These are phyloP conservation scores for Incurvaria masculella DNA, from an alignment of 2,888 invertebrate genomes.

Conservation along the genomic window DNA sequence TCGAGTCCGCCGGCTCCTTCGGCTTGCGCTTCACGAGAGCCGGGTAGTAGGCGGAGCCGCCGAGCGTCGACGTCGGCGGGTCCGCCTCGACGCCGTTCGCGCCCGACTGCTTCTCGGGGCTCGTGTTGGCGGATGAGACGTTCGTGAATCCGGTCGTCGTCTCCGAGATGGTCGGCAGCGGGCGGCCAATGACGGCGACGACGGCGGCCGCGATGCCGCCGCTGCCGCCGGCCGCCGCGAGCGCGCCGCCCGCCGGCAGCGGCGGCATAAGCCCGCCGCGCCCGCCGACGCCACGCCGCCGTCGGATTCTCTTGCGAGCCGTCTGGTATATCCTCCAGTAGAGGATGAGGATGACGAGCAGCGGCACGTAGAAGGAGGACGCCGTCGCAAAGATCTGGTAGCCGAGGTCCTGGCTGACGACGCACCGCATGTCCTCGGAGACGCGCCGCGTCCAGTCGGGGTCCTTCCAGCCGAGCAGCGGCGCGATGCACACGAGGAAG, in stretches of 20 bases:
- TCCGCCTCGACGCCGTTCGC: conserved; percentile 65
- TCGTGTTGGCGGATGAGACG: conserved; percentile 70
- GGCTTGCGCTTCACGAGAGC: conserved; percentile 57
- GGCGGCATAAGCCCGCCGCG: conserved; percentile 44
- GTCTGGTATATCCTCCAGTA: conserved; percentile 92
- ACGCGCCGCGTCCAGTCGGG: conserved; percentile 54
- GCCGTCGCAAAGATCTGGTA: conserved; percentile 88
- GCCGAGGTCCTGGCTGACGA: conserved; percentile 82
- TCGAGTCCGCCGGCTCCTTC: conserved; percentile 71
- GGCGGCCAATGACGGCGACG: conserved; percentile 66
- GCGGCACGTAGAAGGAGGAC: conserved; percentile 88
- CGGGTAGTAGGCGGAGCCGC: conserved; percentile 49
- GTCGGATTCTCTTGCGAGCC: conserved; percentile 79
- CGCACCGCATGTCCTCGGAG: conserved; percentile 64
- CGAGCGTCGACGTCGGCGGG: conserved; percentile 58
- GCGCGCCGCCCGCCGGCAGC: conserved; percentile 54
- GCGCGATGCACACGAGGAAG: conserved; percentile 82
- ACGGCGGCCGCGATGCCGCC: conserved; percentile 72
- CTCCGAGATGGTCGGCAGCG: conserved; percentile 70
- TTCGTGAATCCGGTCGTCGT: conserved; percentile 72
- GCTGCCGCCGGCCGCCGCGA: conserved; percentile 67
- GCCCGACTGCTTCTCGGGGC: conserved; percentile 72
- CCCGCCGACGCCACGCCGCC: conserved; percentile 60
- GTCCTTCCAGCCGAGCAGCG: conserved; percentile 81
- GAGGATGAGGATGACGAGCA: conserved; percentile 80